Evolutionary conservation across 2,888 invertebrate genomes (phyloP).

Genomic region (Sinelater perroti): DNA sequence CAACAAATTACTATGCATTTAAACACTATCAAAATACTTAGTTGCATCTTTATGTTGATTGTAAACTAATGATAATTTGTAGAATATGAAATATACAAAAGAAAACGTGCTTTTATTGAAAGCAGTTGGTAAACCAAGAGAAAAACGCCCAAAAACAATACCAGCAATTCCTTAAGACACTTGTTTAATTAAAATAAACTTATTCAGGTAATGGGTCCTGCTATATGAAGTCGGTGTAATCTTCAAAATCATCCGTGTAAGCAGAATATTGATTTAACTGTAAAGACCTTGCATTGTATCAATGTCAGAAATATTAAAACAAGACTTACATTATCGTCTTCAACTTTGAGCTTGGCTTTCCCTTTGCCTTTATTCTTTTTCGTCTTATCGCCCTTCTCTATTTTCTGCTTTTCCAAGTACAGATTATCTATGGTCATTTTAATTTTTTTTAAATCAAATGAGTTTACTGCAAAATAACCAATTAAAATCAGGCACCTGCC

Average conservation of each 20-base stretch:
- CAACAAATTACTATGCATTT: conserved; percentile 10
- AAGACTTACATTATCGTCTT: conserved; percentile 76
- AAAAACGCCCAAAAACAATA: too few species aligned
- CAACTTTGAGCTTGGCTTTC: conserved; percentile 81
- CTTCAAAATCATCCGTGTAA: conserved; percentile 72
- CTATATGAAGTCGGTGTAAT: conserved; percentile 82
- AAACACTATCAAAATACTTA: too few species aligned
- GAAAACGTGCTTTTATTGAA: too few species aligned
- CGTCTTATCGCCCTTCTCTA: conserved; percentile 81
- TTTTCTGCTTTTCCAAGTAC: conserved; percentile 86
- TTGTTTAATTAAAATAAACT: conserved; percentile 18
- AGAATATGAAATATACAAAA: too few species aligned
- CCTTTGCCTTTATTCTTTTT: conserved; percentile 82
- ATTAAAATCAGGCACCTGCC: not conserved
- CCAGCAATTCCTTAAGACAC: conserved; percentile 21
- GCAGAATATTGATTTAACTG: conserved; percentile 71
- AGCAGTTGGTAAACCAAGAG: too few species aligned
- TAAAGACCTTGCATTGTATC: conserved; percentile 33
- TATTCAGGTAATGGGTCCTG: conserved; percentile 46
- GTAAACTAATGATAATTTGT: too few species aligned
- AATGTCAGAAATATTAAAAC: not conserved
- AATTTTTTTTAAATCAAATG: conserved; percentile 84
- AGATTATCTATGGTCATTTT: conserved; percentile 85
- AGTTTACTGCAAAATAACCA: conserved; percentile 71
- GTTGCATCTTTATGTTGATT: too few species aligned